These are phyloP conservation scores for Leptopilina clavipes DNA, from an alignment of 1,140 invertebrate genomes.

Conservation along the genomic window DNA sequence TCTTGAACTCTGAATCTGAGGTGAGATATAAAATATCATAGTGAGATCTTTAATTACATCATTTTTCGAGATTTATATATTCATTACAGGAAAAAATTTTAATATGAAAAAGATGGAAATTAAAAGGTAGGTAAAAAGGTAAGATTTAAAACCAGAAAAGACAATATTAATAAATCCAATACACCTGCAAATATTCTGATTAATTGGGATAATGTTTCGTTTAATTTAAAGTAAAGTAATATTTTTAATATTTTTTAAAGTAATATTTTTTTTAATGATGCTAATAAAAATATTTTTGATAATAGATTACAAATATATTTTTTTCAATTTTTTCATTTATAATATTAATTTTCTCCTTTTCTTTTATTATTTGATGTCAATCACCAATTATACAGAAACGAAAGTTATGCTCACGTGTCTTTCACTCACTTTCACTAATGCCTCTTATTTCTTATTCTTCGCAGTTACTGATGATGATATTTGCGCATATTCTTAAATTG, in stretches of 20 bases:
- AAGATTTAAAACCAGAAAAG: not conserved
- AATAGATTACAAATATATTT: no score
- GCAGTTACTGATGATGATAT: slow-evolving; percentile 2
- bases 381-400: not conserved
- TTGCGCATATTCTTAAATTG: not conserved
- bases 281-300: no score
- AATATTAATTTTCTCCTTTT: not conserved
- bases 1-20: slow-evolving; percentile 5
- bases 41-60: not conserved
- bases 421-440: not conserved
- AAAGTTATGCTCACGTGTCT: slow-evolving; percentile 19
- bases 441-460: slow-evolving; percentile 8
- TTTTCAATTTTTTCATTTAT: no score
- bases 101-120: not conserved
- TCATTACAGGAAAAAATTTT: not conserved
- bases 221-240: no score
- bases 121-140: not conserved
- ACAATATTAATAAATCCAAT: no score
- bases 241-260: no score
- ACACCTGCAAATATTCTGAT: no score
- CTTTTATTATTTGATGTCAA: not conserved
- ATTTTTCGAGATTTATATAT: not conserved
- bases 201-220: no score
- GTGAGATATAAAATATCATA: not conserved
- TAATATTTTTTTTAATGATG: no score